phyloP scores from a whole-genome alignment of 35 echinoderm and acorn worm genomes.

The Patiria miniata region DNA sequence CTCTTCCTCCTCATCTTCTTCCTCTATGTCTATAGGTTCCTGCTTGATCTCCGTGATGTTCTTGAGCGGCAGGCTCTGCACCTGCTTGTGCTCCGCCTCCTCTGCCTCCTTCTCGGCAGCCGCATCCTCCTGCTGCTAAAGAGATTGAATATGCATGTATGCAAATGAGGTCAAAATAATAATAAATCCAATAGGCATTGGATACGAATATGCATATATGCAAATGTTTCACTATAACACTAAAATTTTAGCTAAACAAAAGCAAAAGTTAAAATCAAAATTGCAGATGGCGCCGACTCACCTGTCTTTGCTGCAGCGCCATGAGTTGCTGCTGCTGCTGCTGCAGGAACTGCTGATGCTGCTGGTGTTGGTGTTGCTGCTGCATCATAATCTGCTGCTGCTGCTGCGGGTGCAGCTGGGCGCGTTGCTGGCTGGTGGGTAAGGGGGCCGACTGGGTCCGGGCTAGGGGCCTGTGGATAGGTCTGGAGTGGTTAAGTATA shows the following conservation, averaged over 20 bases:
- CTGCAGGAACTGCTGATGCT: conserved; percentile 62
- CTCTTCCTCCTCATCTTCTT: conserved; percentile 89
- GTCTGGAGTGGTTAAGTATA: conserved; percentile 24
- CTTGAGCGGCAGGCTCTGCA: conserved; percentile 54
- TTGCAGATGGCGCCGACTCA: not conserved
- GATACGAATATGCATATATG: no score
- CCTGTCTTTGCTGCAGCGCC: conserved; percentile 44
- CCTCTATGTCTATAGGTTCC: conserved; percentile 83
- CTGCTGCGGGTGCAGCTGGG: conserved; percentile 34
- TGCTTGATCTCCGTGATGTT: conserved; percentile 83
- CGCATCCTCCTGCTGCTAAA: conserved; percentile 5
- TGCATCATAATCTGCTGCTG: conserved; percentile 30
- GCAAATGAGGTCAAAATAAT: not conserved
- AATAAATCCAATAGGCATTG: no score
- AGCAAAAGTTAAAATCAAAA: no score
- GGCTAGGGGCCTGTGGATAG: conserved; percentile 80
- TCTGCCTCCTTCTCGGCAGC: conserved; percentile 32
- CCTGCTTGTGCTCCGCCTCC: conserved; percentile 32
- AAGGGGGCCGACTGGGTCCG: conserved; percentile 87
- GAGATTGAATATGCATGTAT: not conserved
- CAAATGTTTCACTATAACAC: no score
- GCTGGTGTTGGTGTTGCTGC: conserved; percentile 58
- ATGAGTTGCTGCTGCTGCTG: conserved; percentile 63
- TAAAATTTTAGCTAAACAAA: no score
- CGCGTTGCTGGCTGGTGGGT: conserved; percentile 71